Evolutionary conservation across 2,113 vertebrate species (phyloP).

Genomic region (Balaenoptera acutorostrata): DNA sequence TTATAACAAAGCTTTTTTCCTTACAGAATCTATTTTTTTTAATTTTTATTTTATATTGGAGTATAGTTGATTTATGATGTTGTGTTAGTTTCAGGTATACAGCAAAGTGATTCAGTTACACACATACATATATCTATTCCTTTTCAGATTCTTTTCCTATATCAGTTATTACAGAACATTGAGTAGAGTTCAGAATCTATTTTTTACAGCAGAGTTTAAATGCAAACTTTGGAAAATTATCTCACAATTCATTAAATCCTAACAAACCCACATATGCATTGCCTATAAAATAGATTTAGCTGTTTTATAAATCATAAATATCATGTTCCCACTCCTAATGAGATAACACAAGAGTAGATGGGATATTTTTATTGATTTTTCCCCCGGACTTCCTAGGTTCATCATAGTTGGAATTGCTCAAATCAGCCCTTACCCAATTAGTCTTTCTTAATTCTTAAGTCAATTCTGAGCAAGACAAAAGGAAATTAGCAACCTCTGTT

Average conservation of each 20-base stretch:
- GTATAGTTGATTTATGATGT: background rate
- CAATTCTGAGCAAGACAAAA: background rate
- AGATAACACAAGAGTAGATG: background rate
- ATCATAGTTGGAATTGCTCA: background rate
- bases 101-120: background rate
- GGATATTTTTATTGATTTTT: background rate
- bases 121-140: background rate
- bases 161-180: background rate
- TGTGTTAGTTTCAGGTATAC: background rate
- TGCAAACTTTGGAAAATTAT: background rate
- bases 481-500: background rate
- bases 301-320: background rate
- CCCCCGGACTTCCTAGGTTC: background rate
- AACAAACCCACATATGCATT: background rate
- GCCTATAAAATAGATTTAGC: background rate
- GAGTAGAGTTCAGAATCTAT: background rate
- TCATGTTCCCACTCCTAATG: background rate
- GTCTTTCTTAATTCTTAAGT: background rate
- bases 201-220: background rate
- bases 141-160: background rate
- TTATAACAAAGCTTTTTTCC: background rate
- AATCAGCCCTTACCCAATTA: background rate
- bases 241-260: background rate
- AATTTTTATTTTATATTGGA: background rate
- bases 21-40: background rate